Evolutionary conservation across 2,113 vertebrate species (phyloP).

Genomic region (Dipodomys ordii): DNA sequence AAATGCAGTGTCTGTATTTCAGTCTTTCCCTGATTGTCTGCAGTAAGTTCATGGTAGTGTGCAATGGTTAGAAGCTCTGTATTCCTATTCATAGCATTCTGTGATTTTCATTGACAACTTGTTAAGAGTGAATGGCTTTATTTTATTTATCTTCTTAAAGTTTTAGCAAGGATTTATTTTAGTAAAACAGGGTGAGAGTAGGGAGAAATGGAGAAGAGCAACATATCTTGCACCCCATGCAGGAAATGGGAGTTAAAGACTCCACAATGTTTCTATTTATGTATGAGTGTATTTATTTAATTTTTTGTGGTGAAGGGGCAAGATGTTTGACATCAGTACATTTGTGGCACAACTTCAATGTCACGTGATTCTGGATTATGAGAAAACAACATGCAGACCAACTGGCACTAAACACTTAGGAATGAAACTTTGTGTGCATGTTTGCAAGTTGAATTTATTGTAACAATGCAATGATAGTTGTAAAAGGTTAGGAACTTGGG

Average conservation of each 20-base stretch:
- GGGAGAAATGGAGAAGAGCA: too few relatives aligned
- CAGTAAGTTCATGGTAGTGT: fast-evolving
- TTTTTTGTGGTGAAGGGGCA: too few relatives aligned
- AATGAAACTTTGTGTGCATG: not conserved
- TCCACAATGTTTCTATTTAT: too few relatives aligned
- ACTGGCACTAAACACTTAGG: fast-evolving
- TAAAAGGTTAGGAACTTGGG: not conserved
- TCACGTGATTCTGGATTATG: not conserved
- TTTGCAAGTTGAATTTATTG: not conserved
- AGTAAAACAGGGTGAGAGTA: too few relatives aligned
- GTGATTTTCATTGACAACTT: not conserved
- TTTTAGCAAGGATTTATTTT: too few relatives aligned
- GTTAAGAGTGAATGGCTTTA: not conserved
- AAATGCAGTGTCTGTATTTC: not conserved
- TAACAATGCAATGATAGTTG: not conserved
- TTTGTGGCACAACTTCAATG: not conserved
- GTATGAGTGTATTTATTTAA: too few relatives aligned
- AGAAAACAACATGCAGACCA: not conserved
- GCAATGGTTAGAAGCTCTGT: not conserved
- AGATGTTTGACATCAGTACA: not conserved
- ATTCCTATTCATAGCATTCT: not conserved
- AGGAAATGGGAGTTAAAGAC: too few relatives aligned
- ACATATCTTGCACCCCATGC: too few relatives aligned
- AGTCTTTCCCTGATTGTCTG: not conserved
- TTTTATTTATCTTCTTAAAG: too few relatives aligned